Evolutionary conservation across 23 tunicate genomes (phyloP).

Genomic region (Halocynthia aurantium): DNA sequence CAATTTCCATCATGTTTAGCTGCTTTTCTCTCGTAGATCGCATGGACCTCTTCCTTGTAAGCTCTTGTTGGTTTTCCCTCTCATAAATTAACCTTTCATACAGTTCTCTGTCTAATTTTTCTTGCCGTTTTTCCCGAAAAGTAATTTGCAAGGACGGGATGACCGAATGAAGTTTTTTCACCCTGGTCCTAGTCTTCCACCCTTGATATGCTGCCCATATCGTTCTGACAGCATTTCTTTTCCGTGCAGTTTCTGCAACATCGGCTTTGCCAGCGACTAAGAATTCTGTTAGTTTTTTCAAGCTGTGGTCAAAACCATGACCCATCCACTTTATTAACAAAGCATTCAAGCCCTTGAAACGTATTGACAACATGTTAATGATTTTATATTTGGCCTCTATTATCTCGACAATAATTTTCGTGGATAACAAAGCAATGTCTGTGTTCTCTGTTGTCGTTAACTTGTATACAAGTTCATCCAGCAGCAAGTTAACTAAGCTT

Average conservation of each 20-base stretch:
- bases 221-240: conserved; percentile 45
- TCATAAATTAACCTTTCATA: conserved; percentile 7
- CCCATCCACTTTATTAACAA: conserved; percentile 51
- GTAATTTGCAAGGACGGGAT: conserved; percentile 52
- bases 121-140: conserved; percentile 42
- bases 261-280: conserved; percentile 45
- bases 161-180: conserved; percentile 34
- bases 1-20: conserved; percentile 47
- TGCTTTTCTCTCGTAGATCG: conserved; percentile 52
- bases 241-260: conserved; percentile 29
- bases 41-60: conserved; percentile 31
- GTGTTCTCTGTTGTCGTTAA: conserved; percentile 44
- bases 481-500: conserved; percentile 26
- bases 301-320: conserved; percentile 53
- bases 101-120: conserved; percentile 28
- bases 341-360: conserved; percentile 74
- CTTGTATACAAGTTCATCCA: conserved; percentile 72
- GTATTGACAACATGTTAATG: conserved; percentile 22
- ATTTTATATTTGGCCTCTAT: conserved; percentile 35
- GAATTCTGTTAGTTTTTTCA: conserved; percentile 17
- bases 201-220: conserved; percentile 83
- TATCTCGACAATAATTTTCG: conserved; percentile 33
- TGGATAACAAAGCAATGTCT: conserved; percentile 32
- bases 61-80: conserved; percentile 18
- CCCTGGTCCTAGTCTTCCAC: conserved; percentile 62